Percentiles rank a stretch among this genome's conserved stretches.
These are phyloP conservation scores for Macrocentrus cingulum DNA, from an alignment of 1,140 invertebrate genomes.

Conservation along the genomic window DNA sequence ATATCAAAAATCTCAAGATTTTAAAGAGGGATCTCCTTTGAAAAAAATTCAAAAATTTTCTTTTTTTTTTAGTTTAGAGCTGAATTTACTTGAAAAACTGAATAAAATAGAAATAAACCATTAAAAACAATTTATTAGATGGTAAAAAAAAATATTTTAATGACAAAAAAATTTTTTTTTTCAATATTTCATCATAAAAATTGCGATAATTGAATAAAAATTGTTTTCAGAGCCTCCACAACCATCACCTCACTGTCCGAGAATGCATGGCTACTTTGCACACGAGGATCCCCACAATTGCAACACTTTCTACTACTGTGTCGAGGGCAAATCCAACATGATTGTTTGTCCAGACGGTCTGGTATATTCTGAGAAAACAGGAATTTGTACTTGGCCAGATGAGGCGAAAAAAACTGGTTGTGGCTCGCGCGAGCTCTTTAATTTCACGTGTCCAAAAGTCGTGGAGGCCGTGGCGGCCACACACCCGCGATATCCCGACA, in stretches of 20 bases:
- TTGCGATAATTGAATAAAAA: too few relatives aligned
- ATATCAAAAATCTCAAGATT: too few relatives aligned
- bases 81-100: too few relatives aligned
- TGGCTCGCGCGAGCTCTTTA: constrained; percentile 80
- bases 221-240: constrained; percentile 70
- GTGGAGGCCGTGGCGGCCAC: constrained; percentile 71
- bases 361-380: constrained; percentile 84
- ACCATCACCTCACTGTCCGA: constrained; percentile 73
- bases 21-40: too few relatives aligned
- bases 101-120: too few relatives aligned
- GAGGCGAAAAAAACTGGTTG: constrained; percentile 85
- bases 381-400: constrained; percentile 90
- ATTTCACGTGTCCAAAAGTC: constrained; percentile 81
- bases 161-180: too few relatives aligned
- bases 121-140: too few relatives aligned
- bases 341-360: constrained; percentile 85
- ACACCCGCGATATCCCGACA: constrained; percentile 83
- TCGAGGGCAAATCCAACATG: constrained; percentile 85
- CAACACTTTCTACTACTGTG: constrained; percentile 89
- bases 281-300: constrained; percentile 79
- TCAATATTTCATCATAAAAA: too few relatives aligned
- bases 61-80: too few relatives aligned
- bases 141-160: too few relatives aligned
- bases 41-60: too few relatives aligned
- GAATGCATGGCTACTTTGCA: constrained; percentile 85